A percentile compares a stretch with the other conserved stretches of the same genome.
Evolutionary conservation across 2,888 invertebrate species (phyloP).

Genomic region (Noctua comes): DNA sequence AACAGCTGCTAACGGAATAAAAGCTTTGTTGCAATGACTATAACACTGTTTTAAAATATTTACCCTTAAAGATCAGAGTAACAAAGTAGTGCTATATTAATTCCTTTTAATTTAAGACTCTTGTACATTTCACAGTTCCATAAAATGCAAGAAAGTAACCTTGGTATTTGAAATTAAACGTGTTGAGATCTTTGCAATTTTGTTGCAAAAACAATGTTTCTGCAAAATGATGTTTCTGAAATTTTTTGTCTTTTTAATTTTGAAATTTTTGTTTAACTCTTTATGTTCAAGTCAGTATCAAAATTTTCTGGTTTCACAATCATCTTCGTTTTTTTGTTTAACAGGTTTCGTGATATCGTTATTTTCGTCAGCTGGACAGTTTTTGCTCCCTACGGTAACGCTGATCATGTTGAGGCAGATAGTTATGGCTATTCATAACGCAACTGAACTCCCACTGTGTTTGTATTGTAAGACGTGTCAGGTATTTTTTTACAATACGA

Average conservation of each 20-base stretch:
- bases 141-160: constrained; percentile 43
- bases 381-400: constrained; percentile 19
- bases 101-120: constrained; percentile 24
- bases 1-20: constrained; percentile 34
- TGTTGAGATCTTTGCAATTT: neutral
- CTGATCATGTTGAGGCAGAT: constrained; percentile 4
- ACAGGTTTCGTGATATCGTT: constrained; percentile 1
- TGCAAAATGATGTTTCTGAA: neutral
- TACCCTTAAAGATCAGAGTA: constrained; percentile 6
- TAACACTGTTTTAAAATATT: constrained; percentile 18
- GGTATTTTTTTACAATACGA: constrained; percentile 66
- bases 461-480: constrained; percentile 60
- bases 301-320: neutral
- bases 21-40: constrained; percentile 26
- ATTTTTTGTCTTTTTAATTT: neutral
- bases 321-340: neutral
- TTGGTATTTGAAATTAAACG: constrained; percentile 19
- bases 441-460: constrained; percentile 42
- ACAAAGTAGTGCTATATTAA: constrained; percentile 47
- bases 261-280: neutral
- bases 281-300: neutral
- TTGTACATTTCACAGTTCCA: constrained; percentile 28
- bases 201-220: neutral
- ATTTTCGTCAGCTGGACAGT: neutral
- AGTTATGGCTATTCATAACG: constrained; percentile 42